These are phyloP conservation scores for Echiichthys vipera DNA, from an alignment of 2,797 vertebrate genomes.

Conservation along the genomic window DNA sequence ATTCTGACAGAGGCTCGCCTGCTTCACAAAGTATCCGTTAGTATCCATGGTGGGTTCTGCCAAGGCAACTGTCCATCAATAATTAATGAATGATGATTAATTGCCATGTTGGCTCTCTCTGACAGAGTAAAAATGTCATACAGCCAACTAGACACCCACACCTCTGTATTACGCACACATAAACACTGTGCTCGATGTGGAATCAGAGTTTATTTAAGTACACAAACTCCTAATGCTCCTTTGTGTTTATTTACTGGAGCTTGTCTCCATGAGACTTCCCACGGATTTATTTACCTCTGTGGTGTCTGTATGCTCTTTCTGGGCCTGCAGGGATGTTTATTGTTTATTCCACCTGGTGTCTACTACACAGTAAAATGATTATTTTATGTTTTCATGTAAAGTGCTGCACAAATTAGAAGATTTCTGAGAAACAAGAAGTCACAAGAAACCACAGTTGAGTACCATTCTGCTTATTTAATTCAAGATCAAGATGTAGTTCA, in stretches of 20 bases:
- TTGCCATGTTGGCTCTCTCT: constrained; percentile 31
- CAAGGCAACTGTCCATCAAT: constrained; percentile 35
- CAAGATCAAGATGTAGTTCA: not conserved
- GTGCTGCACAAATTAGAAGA: not conserved
- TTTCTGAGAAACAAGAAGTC: not conserved
- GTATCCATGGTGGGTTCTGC: constrained; percentile 4
- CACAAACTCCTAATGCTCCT: not conserved
- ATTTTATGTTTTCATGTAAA: not conserved
- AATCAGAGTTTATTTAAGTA: constrained; percentile 20
- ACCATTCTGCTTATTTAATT: not conserved
- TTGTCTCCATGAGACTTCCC: not conserved
- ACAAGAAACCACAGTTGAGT: not conserved
- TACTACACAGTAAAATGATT: not conserved
- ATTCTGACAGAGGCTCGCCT: constrained; percentile 18
- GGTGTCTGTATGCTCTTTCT: not conserved
- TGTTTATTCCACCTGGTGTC: not conserved
- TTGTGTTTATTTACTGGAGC: constrained; percentile 19
- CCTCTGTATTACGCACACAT: constrained; percentile 5
- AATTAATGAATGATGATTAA: constrained; percentile 65
- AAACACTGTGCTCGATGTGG: not conserved
- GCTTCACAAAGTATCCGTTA: constrained; percentile 14
- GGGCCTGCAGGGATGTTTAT: not conserved
- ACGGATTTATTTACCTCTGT: constrained; percentile 21
- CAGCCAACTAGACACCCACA: not conserved
- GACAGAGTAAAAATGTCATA: constrained; percentile 20